Conservation (phyloP, 2,888 invertebrate species). For the Oscheius onirici region DNA sequence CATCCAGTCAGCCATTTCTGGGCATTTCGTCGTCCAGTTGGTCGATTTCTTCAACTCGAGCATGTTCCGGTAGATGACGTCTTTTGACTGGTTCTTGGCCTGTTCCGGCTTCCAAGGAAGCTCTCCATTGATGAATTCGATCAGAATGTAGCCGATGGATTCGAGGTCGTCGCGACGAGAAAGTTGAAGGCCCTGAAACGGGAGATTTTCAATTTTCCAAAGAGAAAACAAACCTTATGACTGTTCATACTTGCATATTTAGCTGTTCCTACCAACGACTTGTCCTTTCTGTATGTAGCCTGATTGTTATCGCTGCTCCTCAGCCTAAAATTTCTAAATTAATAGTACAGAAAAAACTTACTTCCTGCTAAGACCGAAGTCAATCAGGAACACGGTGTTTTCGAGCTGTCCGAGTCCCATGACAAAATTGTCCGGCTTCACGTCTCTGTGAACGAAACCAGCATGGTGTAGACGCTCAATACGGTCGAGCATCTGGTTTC, state of each 20-base stretch:
- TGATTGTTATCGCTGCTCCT: constrained; percentile 5
- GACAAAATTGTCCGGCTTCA: constrained; percentile 62
- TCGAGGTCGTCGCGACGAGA: constrained; percentile 60
- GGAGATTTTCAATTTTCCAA: background rate
- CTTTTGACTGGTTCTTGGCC: constrained; percentile 19
- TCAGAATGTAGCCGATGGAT: constrained; percentile 58
- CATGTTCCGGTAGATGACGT: constrained; percentile 46
- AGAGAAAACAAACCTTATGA: constrained; percentile 44
- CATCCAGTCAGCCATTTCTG: constrained; percentile 52
- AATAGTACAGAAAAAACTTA: constrained; percentile 22
- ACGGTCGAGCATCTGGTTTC: constrained; percentile 55
- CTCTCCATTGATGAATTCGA: constrained; percentile 55
- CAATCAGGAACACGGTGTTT: constrained; percentile 55
- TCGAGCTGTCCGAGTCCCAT: constrained; percentile 55
- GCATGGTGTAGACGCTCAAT: constrained; percentile 67
- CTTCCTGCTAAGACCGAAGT: constrained; percentile 60
- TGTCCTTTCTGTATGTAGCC: constrained; percentile 23
- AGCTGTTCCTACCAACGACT: constrained; percentile 54
- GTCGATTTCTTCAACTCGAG: constrained; percentile 50
- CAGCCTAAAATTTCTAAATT: background rate
- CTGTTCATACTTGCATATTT: constrained; percentile 61
- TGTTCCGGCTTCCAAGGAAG: constrained; percentile 59
- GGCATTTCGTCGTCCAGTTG: constrained; percentile 49
- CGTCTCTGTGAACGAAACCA: constrained; percentile 54
- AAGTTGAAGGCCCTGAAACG: constrained; percentile 48